A percentile compares a stretch with the other conserved stretches of the same genome.
Evolutionary conservation across 2,113 vertebrate genomes (phyloP).

Genomic region (Mohoua ochrocephala): DNA sequence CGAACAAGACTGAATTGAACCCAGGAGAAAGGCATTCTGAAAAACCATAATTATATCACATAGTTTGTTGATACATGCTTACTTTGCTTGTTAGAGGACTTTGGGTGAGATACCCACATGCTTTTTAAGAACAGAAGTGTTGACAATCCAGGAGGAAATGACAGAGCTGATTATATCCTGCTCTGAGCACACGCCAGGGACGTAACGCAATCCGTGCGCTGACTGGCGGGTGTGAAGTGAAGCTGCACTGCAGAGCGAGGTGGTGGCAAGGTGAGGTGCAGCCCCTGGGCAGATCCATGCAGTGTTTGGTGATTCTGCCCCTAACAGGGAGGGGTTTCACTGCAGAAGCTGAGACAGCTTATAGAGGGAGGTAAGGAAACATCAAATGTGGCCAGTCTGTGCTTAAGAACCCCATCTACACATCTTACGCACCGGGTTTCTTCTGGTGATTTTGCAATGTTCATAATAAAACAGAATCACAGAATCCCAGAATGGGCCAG

Average conservation of each 20-base stretch:
- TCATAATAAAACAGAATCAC: background rate
- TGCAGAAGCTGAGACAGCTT: background rate
- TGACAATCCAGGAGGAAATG: background rate
- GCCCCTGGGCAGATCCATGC: background rate
- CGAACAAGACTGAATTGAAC: background rate
- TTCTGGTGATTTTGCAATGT: background rate
- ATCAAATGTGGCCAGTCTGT: background rate
- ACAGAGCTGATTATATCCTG: background rate
- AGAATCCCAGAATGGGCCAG: background rate
- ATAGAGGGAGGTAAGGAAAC: background rate
- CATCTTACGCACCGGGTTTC: background rate
- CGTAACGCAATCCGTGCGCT: background rate
- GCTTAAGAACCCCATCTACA: background rate
- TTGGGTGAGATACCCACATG: background rate
- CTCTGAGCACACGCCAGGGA: background rate
- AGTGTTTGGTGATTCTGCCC: background rate
- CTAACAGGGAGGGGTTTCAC: background rate
- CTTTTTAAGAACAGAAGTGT: background rate
- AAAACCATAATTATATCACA: background rate
- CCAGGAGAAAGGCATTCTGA: background rate
- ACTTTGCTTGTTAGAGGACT: background rate
- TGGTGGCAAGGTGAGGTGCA: background rate
- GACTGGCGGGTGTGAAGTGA: background rate
- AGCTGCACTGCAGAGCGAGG: background rate
- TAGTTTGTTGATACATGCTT: background rate